Base-by-base conservation (phyloP, 2,113 vertebrate genomes). In the Pimephales promelas region DNA sequence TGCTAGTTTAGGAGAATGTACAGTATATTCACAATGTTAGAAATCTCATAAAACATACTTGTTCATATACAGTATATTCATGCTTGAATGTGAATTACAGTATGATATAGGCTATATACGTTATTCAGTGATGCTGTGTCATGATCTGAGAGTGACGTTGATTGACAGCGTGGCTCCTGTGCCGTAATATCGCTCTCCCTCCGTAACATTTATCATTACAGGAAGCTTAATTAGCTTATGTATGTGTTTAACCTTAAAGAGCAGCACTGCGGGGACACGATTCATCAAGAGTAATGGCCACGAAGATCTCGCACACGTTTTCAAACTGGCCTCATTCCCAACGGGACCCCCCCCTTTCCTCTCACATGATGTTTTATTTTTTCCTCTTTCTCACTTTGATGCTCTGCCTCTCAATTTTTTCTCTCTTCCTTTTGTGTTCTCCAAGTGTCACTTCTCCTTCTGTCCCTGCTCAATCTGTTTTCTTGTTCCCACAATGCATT, bases 171-270 rank as follows among this genome's bases (percentile, higher is more conserved):
- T 7, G 26, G 61, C 61, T 22, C 34, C 43, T 78, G 16, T 81
- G 77, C 66, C 24, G 31, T 82, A 61, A 43, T 85, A 49, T 80
- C 36, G 5, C 52, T 57, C 68, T 81, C 24, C 68, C 78, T 68
- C 83, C 64, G 59, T 84, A 88, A 82, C 86, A 82, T 82, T 84
- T 59, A 73, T 84, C 87, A 88, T 88, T 82, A 86, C 82, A 86
- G 79, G 72, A 77, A 83, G 64, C 84, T 85, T 86, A 90, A 88
- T 90, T 88, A 88, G 86, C 76, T 80, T 73, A 82, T 79, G 66
- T 87, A 66, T 71, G 82, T 85, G 70, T 86, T 87, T 90, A 87
- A 88, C 89, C 83, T 90, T 87, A 86, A 87, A 85, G 87, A 75
- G 82, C 84, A 84, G 72, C 73, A 31, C 86, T 82, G 82, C 81